A percentile compares a stretch with the other conserved stretches of the same genome.
phyloP scores from a whole-genome alignment of 2,113 vertebrate genomes.

The Archilochus colubris region DNA sequence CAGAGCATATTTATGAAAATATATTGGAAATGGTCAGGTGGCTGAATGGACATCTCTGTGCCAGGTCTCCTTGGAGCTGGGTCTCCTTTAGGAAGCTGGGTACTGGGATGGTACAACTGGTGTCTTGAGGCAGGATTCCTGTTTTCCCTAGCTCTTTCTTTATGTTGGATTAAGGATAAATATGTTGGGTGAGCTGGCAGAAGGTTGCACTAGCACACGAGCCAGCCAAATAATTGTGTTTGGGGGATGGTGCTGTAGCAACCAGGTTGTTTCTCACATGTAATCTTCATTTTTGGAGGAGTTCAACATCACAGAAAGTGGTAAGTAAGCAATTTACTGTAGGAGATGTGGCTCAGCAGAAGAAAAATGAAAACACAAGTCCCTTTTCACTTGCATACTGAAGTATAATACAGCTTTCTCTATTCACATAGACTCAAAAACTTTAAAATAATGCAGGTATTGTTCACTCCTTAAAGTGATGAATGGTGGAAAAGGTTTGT shows the following conservation, averaged over 20 bases:
- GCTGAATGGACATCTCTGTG: background rate
- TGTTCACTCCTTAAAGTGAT: background rate
- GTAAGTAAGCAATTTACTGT: background rate
- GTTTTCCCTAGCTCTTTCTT: background rate
- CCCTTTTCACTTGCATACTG: background rate
- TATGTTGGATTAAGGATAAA: background rate
- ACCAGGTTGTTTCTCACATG: fast-evolving
- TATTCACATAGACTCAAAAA: background rate
- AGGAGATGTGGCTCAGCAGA: background rate
- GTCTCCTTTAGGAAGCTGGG: background rate
- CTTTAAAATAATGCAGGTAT: background rate
- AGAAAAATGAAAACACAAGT: background rate
- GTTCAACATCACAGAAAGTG: background rate
- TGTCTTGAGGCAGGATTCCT: background rate
- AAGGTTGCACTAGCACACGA: background rate
- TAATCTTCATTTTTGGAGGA: background rate
- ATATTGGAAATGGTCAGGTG: fast-evolving
- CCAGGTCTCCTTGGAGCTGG: background rate
- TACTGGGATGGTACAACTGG: background rate
- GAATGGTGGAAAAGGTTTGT: background rate
- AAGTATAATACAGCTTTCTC: background rate
- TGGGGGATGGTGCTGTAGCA: background rate
- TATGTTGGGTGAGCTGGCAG: background rate
- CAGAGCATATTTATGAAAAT: background rate
- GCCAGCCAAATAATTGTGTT: background rate